Conservation (phyloP, 2,113 vertebrate genomes). For the Mustelus asterias region DNA sequence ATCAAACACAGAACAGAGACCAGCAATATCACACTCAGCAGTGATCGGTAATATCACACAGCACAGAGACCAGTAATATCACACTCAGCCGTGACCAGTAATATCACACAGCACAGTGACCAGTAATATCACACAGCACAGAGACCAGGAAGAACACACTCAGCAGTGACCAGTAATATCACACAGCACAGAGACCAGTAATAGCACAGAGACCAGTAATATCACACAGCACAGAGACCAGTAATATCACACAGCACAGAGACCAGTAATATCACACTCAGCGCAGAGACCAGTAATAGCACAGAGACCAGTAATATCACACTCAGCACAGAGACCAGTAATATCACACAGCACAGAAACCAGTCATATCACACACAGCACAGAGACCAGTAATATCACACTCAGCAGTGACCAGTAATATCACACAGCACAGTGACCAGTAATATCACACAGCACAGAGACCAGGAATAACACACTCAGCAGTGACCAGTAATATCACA, state of each 20-base stretch:
- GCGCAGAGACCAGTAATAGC: too few relatives aligned
- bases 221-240: neutral
- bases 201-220: neutral
- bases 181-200: neutral
- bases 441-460: neutral
- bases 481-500: neutral
- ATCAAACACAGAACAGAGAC: neutral
- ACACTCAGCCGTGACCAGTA: neutral
- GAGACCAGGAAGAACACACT: too few relatives aligned
- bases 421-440: neutral
- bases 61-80: too few relatives aligned
- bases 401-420: neutral
- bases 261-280: too few relatives aligned
- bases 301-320: too few relatives aligned
- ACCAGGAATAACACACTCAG: neutral
- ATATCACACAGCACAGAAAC: too few relatives aligned
- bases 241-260: too few relatives aligned
- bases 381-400: too few relatives aligned
- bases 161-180: too few relatives aligned
- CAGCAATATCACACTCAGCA: neutral
- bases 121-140: too few relatives aligned
- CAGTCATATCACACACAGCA: too few relatives aligned
- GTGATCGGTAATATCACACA: neutral
- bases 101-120: neutral
- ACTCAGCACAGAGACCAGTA: too few relatives aligned